A percentile compares a stretch with the other conserved stretches of the same genome.
These are phyloP conservation scores for Thelaira solivaga DNA, from an alignment of 2,888 invertebrate genomes.

Conservation along the genomic window DNA sequence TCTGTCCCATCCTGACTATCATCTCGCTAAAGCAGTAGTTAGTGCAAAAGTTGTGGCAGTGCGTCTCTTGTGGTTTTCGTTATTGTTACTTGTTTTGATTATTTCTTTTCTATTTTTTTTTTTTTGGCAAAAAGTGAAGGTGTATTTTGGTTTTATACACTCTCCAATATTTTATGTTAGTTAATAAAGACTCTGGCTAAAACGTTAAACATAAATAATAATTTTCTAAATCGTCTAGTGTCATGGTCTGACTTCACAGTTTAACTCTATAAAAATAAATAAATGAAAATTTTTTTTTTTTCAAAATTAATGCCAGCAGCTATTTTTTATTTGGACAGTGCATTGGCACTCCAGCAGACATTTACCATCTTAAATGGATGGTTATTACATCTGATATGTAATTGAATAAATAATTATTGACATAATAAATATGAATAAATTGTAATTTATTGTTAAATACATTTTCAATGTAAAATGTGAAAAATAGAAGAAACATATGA, in stretches of 20 bases:
- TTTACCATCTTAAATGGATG: conserved; percentile 43
- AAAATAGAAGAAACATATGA: too few species aligned
- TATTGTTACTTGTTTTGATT: too few species aligned
- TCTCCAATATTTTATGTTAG: conserved; percentile 33
- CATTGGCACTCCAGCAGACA: conserved; percentile 39
- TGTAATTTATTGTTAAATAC: conserved; percentile 32
- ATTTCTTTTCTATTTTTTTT: too few species aligned
- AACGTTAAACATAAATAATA: conserved; percentile 48
- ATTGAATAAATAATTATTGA: conserved; percentile 58
- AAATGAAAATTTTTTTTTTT: conserved; percentile 45
- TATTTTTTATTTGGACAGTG: conserved; percentile 29
- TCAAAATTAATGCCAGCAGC: conserved; percentile 51
- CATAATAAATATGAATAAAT: conserved; percentile 57
- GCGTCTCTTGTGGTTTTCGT: conserved; percentile 17
- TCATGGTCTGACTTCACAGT: conserved; percentile 51
- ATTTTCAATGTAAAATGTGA: conserved; percentile 2
- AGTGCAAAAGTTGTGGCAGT: conserved; percentile 17
- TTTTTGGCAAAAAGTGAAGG: conserved; percentile 43
- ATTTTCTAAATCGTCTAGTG: conserved; percentile 53
- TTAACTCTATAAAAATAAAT: conserved; percentile 28
- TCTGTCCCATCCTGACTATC: conserved; percentile 17
- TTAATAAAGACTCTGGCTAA: conserved; percentile 30
- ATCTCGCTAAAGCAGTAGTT: conserved; percentile 41
- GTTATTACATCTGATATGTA: conserved; percentile 48
- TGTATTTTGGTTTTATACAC: conserved; percentile 25